Conservation (phyloP, 1,140 invertebrate species). For the Brachionus angularis region DNA sequence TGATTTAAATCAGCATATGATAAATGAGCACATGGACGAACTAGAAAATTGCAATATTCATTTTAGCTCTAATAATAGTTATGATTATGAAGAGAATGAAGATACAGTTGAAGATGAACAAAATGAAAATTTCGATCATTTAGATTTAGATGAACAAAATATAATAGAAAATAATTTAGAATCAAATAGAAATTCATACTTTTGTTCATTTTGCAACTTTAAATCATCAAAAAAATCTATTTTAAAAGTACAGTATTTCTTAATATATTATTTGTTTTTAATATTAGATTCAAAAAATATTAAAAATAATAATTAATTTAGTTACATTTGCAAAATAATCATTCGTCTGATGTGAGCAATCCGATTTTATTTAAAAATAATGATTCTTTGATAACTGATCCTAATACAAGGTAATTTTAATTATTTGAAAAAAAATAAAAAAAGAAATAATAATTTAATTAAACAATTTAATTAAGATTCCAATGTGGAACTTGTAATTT, state of each 20-base stretch:
- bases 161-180: not conserved
- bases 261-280: not conserved
- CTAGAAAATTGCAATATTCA: not conserved
- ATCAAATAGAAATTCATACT: not conserved
- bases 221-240: slow-evolving; percentile 1
- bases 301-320: not conserved
- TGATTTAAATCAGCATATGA: slow-evolving; percentile 26
- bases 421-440: no score
- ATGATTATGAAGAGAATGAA: slow-evolving; percentile 11
- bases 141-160: slow-evolving; percentile 9
- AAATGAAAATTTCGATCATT: no score
- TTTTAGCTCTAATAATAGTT: slow-evolving; percentile 25
- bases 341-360: slow-evolving; percentile 14
- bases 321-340: not conserved
- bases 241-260: not conserved
- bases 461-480: no score
- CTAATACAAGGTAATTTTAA: no score
- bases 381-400: slow-evolving; percentile 2
- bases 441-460: no score
- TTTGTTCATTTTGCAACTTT: slow-evolving; percentile 8
- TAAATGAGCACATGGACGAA: not conserved
- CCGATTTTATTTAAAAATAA: slow-evolving; percentile 5
- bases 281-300: not conserved
- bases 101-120: no score
- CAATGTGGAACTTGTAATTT: slow-evolving; percentile 29